phyloP scores from a whole-genome alignment of 2,888 invertebrate genomes.

The Pollenia amentaria region DNA sequence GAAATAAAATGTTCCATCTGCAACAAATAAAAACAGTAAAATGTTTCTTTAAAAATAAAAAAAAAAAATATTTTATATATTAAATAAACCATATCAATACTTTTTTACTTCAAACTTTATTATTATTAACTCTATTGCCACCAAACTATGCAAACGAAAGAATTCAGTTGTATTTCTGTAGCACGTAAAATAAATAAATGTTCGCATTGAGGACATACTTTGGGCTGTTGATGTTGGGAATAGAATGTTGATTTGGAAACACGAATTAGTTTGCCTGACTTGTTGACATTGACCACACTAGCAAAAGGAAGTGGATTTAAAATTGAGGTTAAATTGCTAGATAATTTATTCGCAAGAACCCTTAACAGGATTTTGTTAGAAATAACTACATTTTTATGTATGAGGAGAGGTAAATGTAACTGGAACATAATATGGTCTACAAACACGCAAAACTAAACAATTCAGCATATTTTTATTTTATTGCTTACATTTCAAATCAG shows the following conservation, averaged over 20 bases:
- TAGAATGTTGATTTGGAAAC: conserved; percentile 22
- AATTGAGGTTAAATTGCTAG: conserved; percentile 51
- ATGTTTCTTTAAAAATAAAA: too few relatives aligned
- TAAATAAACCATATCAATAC: too few relatives aligned
- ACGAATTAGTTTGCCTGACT: conserved; percentile 50
- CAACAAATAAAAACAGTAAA: too few relatives aligned
- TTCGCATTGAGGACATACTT: not conserved
- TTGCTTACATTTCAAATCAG: conserved; percentile 11
- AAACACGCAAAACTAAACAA: conserved; percentile 37
- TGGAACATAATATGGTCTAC: conserved; percentile 5
- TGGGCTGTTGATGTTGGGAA: conserved; percentile 13
- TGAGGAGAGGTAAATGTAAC: not conserved
- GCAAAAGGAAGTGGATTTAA: conserved; percentile 37
- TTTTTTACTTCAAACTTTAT: too few relatives aligned
- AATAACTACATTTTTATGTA: not conserved
- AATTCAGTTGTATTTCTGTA: not conserved
- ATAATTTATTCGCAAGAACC: conserved; percentile 43
- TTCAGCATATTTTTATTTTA: conserved; percentile 13
- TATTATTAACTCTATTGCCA: too few relatives aligned
- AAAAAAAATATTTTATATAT: too few relatives aligned
- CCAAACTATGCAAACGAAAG: not conserved
- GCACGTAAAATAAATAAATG: not conserved
- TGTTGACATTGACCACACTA: conserved; percentile 52
- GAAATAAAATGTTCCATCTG: too few relatives aligned
- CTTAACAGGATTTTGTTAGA: not conserved